A percentile compares a stretch with the other conserved stretches of the same genome.
Evolutionary conservation across 2,888 invertebrate genomes (phyloP).

Genomic region (Agrochola lychnidis): DNA sequence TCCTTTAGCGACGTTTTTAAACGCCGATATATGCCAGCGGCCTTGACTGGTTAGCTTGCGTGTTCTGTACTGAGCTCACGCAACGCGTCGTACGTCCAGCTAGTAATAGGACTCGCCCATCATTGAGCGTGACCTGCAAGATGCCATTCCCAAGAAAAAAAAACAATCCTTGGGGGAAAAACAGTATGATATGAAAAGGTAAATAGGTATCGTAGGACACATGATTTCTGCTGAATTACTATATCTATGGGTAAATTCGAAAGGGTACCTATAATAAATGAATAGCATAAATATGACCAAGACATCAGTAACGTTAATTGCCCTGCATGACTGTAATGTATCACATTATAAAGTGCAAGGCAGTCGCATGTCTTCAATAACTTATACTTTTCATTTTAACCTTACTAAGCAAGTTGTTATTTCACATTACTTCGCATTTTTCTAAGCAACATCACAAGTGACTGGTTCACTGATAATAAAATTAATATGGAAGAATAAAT

Average conservation of each 20-base stretch:
- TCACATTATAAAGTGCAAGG: slow-evolving; percentile 45
- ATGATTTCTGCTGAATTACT: background rate
- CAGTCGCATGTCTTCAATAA: slow-evolving; percentile 31
- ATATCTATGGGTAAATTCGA: background rate
- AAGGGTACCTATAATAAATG: background rate
- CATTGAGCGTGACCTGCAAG: no score
- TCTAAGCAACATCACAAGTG: slow-evolving; percentile 20
- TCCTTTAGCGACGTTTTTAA: background rate
- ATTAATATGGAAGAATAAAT: no score
- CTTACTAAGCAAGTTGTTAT: slow-evolving; percentile 45
- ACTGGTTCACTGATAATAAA: background rate
- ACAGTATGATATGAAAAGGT: background rate
- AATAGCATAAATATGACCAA: slow-evolving; percentile 9
- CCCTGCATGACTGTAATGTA: slow-evolving; percentile 13
- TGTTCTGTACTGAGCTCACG: no score
- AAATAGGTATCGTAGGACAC: background rate
- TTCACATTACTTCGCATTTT: slow-evolving; percentile 59
- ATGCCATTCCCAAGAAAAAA: no score
- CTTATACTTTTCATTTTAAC: slow-evolving; percentile 54
- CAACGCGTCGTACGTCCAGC: no score
- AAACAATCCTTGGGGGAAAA: no score
- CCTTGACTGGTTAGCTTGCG: no score
- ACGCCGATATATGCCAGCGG: no score
- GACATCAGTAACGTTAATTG: slow-evolving; percentile 22
- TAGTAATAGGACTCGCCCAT: no score